Base-by-base conservation (phyloP, 2,888 invertebrate species). In the Anodontia alba region DNA sequence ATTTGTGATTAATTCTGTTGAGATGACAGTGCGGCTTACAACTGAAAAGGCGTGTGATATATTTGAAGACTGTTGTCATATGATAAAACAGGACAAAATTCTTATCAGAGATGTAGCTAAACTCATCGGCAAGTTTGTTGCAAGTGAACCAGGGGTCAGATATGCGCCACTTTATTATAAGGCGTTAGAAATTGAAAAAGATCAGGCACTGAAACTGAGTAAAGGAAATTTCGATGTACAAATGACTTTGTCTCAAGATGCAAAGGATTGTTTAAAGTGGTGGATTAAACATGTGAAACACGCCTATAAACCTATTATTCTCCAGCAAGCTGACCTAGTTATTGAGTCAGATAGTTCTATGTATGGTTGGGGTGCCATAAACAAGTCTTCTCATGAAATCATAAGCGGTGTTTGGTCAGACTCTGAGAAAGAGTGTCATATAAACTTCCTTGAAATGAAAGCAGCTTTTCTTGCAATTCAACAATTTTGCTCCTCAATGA, bases 81-180 rank as follows among this genome's bases (percentile, higher is more conserved):
- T 12, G 0, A 31, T 0, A 20, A 23, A 54, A 17, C 29, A 71
- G 26, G 76, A 70, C 38, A 26, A 36, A 51, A 70, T 71, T 26
- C 57, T 76, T 26, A 81, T 81, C 33, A 20, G 57, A 54, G 46
- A 72, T 20, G 70, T 86, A 5, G 76, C 86, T 7, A 72, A 75
- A 57, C 51, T 80, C 5, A 78, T 81, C 26, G 82, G 85, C 8
- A 80, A 81, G 62, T 1, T 85, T 38, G 78, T 87, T 1, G 78
- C 83, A 7, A 23, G 71, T n/a, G 76, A 81, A 80, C n/a, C n/a
- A n/a, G n/a, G n/a, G n/a, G n/a, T n/a, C n/a, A n/a, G n/a, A n/a
- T n/a, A n/a, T n/a, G n/a, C n/a, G n/a, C n/a, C n/a, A n/a, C n/a
- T n/a, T n/a, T n/a, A n/a, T n/a, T n/a, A n/a, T n/a, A n/a, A n/a